A percentile compares a stretch with the other conserved stretches of the same genome.
These are phyloP conservation scores for Iphiclides podalirius DNA, from an alignment of 2,888 invertebrate species.

Conservation along the genomic window DNA sequence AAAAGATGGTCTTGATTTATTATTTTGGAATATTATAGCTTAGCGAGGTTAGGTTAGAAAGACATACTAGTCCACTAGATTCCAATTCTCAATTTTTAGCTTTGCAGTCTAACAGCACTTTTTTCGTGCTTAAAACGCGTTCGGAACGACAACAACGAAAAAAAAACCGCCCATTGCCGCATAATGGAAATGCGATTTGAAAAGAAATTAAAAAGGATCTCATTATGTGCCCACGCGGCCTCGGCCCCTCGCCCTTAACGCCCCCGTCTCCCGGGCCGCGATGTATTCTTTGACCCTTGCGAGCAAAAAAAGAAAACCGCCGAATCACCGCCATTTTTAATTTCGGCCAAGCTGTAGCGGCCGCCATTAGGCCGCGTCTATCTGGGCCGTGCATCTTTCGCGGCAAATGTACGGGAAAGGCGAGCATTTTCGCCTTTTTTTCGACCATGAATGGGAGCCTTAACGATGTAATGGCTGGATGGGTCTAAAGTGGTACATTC, in stretches of 20 bases:
- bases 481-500: neutral
- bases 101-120: no score
- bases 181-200: constrained; percentile 52
- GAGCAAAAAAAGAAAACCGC: constrained; percentile 73
- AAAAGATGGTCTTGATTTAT: no score
- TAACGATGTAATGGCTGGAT: neutral
- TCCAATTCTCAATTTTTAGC: no score
- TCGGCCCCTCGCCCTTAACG: constrained; percentile 50
- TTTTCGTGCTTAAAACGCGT: neutral
- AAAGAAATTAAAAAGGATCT: constrained; percentile 66
- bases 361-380: constrained; percentile 65
- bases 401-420: constrained; percentile 61
- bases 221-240: constrained; percentile 64
- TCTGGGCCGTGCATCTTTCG: constrained; percentile 62
- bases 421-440: constrained; percentile 25
- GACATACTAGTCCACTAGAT: no score
- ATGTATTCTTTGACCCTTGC: constrained; percentile 74
- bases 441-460: constrained; percentile 7
- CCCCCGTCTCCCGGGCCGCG: constrained; percentile 55
- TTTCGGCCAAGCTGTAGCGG: constrained; percentile 44
- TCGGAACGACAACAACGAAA: constrained; percentile 2
- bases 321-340: constrained; percentile 76
- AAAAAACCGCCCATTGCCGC: constrained; percentile 38
- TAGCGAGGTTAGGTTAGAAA: no score
- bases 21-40: no score